These are phyloP conservation scores for Sebastes fasciatus DNA, from an alignment of 2,113 vertebrate genomes.

Conservation along the genomic window DNA sequence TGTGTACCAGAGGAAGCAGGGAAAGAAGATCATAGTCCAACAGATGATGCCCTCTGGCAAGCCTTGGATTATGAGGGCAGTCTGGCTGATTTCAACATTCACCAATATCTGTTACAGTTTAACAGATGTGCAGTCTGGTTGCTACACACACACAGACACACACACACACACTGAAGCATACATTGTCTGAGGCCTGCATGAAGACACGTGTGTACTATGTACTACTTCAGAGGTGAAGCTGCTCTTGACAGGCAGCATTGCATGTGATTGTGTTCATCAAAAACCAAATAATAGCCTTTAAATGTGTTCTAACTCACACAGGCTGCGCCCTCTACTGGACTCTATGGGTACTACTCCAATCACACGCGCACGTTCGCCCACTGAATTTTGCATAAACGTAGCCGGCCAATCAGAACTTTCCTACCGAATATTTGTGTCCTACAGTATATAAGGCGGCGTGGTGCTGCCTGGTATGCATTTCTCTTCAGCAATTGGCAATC, in stretches of 20 bases:
- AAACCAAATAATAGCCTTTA: not conserved
- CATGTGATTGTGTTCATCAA: not conserved
- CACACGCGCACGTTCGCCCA: no score
- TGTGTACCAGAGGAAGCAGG: conserved; percentile 36
- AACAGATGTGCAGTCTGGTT: conserved; percentile 59
- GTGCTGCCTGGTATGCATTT: no score
- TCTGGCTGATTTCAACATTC: conserved; percentile 63
- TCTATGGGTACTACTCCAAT: no score
- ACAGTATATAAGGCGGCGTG: no score
- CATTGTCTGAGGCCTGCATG: conserved; percentile 1
- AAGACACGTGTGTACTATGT: conserved; percentile 3
- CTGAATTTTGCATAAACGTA: no score
- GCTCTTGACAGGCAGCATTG: not conserved
- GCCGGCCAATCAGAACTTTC: no score
- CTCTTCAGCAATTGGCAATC: no score
- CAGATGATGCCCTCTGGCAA: conserved; percentile 42
- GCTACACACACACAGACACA: conserved; percentile 16
- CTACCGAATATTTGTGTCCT: no score
- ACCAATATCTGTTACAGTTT: conserved; percentile 62
- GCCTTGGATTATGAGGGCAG: conserved; percentile 46
- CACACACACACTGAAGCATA: conserved; percentile 3
- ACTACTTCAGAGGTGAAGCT: not conserved
- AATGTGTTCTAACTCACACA: not conserved
- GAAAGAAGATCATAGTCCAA: conserved; percentile 51
- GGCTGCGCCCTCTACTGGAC: no score